Base-by-base conservation (phyloP, 2,797 vertebrate species). In the Tokudaia tokunoshimensis region DNA sequence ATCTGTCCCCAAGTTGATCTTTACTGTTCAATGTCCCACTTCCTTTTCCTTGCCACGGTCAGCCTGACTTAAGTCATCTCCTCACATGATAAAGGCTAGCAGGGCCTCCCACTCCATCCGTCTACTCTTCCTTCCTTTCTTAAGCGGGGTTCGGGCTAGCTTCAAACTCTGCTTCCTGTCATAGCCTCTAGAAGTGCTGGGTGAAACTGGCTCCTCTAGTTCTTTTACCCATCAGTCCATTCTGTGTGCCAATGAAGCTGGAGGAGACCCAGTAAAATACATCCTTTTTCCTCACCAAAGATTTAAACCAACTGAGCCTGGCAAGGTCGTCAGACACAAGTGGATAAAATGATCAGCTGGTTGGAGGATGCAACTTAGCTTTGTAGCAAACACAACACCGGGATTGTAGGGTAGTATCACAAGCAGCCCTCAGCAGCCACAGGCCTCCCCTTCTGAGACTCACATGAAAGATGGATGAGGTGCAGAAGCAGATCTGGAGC, bases 231-330 rank as follows among this genome's bases (percentile, higher is more conserved):
- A 47, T n/a, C 55, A 91, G 82, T 34, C 44, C 67, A 59, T 52
- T 44, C 20, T 31, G 65, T 0, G 2, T 9, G 57, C 34, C 57
- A 13, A 1, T 37, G 31, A 52, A 20, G 50, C 70, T n/a, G 61
- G 67, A 82, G 52, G 12, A 47, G 37, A 85, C 4, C 47, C 59
- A 74, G 20, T 37, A 92, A 72, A 91, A 0, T 75, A 52, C 24
- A 67, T 89, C 26, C 67, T 34, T 85, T 13, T 59, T 74, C 12
- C 17, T 82, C 59, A 75, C 22, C 47, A 75, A 80, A 92, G 72
- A 17, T 94, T 50, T 83, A 81, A 92, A 88, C 50, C 76, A 78
- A 61, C 34, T 76, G 94, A 93, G 67, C 74, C 12, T 44, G 44
- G 79, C 0, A 86, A n/a, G n/a, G 55, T 75, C 22, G 19, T 67